phyloP scores from a whole-genome alignment of 2,888 invertebrate species.

The Phortica magna region DNA sequence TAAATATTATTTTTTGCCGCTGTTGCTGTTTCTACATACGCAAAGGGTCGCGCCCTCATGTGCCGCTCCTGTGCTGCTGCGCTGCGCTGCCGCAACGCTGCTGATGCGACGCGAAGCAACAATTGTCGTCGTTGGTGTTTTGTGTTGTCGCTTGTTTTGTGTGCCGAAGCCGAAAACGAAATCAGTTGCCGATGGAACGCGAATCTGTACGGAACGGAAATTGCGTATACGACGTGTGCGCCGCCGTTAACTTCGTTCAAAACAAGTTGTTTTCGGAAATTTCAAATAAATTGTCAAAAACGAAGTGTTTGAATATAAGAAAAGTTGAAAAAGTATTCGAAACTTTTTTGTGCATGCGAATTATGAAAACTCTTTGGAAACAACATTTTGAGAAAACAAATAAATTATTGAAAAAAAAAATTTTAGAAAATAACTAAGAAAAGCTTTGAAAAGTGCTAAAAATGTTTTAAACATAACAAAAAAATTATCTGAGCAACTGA shows the following conservation, averaged over 20 bases:
- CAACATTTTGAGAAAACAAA: neutral
- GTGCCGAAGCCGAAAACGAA: slow-evolving; percentile 48
- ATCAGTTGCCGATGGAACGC: slow-evolving; percentile 71
- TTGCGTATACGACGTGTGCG: slow-evolving; percentile 67
- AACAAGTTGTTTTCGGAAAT: slow-evolving; percentile 22
- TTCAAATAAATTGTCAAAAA: slow-evolving; percentile 28
- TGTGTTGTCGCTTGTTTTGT: slow-evolving; percentile 30
- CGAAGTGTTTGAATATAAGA: neutral
- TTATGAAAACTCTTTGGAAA: neutral
- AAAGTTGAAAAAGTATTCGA: neutral
- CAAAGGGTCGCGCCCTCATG: neutral
- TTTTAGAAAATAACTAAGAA: neutral
- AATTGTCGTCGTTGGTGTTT: slow-evolving; percentile 46
- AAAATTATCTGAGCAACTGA: neutral
- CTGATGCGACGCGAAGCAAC: slow-evolving; percentile 43
- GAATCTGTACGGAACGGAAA: slow-evolving; percentile 67
- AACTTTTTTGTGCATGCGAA: neutral
- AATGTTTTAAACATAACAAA: neutral
- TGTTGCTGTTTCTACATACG: too few species aligned
- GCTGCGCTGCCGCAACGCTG: slow-evolving; percentile 63
- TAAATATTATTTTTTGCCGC: too few species aligned
- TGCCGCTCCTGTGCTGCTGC: slow-evolving; percentile 54
- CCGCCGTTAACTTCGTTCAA: slow-evolving; percentile 26
- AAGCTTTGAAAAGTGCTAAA: neutral
- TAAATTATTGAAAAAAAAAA: neutral